Conservation (phyloP, 2,797 vertebrate species). For the Acipenser oxyrinchus region DNA sequence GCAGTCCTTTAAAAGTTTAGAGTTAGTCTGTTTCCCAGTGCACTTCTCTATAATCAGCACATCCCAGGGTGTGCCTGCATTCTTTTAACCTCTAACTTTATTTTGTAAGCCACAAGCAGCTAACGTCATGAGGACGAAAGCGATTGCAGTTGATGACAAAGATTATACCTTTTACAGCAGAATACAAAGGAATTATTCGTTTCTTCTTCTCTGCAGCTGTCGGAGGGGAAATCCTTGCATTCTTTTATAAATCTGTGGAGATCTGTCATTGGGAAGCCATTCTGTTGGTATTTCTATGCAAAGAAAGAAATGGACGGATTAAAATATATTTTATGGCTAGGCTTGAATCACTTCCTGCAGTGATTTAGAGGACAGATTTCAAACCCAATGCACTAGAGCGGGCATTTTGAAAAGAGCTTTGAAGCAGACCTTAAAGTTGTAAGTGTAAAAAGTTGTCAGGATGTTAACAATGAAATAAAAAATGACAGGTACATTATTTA, state of each 20-base stretch:
- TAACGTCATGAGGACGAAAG: conserved; percentile 50
- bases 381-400: no score
- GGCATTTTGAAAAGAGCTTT: no score
- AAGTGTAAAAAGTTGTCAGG: no score
- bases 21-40: conserved; percentile 37
- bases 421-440: no score
- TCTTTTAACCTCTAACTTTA: conserved; percentile 64
- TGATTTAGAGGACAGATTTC: no score
- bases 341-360: no score
- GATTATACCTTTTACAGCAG: conserved; percentile 71
- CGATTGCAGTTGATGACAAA: conserved; percentile 40
- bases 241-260: conserved; percentile 78
- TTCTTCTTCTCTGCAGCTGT: conserved; percentile 22
- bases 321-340: background rate
- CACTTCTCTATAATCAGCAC: conserved; percentile 67
- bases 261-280: conserved; percentile 80
- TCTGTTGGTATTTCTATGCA: conserved; percentile 77
- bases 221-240: conserved; percentile 35
- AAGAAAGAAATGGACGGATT: conserved; percentile 22
- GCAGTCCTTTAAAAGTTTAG: background rate
- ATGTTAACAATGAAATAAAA: no score
- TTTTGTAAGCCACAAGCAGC: conserved; percentile 47
- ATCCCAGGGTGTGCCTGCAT: conserved; percentile 64
- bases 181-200: conserved; percentile 39
- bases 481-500: no score